phyloP scores from a whole-genome alignment of 2,888 invertebrate genomes.

The Deroplatys truncata region DNA sequence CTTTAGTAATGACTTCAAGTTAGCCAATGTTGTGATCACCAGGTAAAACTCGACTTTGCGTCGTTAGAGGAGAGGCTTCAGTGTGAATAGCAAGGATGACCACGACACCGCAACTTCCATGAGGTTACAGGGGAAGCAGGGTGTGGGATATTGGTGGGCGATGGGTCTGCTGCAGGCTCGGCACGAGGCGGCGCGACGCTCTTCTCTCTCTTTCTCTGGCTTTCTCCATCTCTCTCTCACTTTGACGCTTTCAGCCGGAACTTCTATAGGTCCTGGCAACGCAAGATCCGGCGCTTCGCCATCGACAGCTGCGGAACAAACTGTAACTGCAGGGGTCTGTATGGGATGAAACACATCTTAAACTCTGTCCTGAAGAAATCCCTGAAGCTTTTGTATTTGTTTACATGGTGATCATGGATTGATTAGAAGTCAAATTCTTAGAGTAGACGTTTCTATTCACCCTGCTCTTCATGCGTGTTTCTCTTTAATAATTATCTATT shows the following conservation, averaged over 20 bases:
- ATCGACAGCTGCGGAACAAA: not conserved
- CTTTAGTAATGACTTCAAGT: no score
- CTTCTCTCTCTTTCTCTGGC: not conserved
- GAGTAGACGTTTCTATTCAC: no score
- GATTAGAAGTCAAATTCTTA: no score
- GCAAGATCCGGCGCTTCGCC: not conserved
- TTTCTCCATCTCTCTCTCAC: not conserved
- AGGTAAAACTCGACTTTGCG: no score
- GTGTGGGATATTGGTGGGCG: slow-evolving; percentile 17
- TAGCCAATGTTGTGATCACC: no score
- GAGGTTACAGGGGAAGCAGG: not conserved
- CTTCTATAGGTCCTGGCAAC: slow-evolving; percentile 2
- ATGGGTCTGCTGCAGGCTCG: not conserved
- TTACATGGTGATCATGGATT: no score
- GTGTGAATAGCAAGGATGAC: not conserved
- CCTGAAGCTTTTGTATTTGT: no score
- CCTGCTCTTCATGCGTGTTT: no score
- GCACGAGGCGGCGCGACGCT: not conserved
- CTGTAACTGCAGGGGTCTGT: no score
- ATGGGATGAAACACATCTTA: no score
- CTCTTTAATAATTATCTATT: no score
- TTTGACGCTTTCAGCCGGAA: not conserved
- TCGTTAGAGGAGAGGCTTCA: not conserved
- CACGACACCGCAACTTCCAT: not conserved
- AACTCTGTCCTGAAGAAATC: no score